Evolutionary conservation across 92 coral and sea anemone species (phyloP).

Genomic region (Phymanthus crucifer): DNA sequence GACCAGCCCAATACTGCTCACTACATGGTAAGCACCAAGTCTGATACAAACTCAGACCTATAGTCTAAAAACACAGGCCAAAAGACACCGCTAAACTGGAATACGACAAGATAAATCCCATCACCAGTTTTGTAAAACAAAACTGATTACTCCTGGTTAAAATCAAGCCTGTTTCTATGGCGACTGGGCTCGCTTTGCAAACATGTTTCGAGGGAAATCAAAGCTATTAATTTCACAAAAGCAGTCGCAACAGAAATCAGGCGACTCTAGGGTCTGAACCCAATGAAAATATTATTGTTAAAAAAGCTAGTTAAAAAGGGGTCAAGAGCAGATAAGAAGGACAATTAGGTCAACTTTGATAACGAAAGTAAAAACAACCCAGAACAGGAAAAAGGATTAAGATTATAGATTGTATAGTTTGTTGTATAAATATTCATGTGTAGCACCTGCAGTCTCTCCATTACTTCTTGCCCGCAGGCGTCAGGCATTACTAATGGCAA

Average conservation of each 20-base stretch:
- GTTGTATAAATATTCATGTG: not conserved
- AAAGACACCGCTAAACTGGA: not conserved
- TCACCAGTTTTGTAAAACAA: not conserved
- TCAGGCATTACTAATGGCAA: not conserved
- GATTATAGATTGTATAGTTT: no score
- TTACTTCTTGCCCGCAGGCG: not conserved
- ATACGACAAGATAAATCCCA: not conserved
- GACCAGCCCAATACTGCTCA: conserved; percentile 19
- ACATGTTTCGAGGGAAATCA: not conserved
- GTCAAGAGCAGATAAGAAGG: not conserved
- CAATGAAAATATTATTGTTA: not conserved
- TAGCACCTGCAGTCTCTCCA: not conserved
- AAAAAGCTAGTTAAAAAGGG: not conserved
- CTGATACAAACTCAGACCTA: not conserved
- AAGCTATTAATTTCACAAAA: not conserved
- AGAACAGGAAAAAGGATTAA: not conserved
- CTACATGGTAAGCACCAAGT: conserved; percentile 5
- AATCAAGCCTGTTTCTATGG: conserved; percentile 11
- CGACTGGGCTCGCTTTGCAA: not conserved
- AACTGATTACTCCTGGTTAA: not conserved
- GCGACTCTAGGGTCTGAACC: not conserved
- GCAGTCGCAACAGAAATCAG: not conserved
- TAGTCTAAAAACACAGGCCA: not conserved
- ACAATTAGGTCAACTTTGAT: not conserved
- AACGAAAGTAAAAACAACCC: not conserved